These are phyloP conservation scores for Drosophila suboccidentalis DNA, from an alignment of 2,888 invertebrate species.

Conservation along the genomic window DNA sequence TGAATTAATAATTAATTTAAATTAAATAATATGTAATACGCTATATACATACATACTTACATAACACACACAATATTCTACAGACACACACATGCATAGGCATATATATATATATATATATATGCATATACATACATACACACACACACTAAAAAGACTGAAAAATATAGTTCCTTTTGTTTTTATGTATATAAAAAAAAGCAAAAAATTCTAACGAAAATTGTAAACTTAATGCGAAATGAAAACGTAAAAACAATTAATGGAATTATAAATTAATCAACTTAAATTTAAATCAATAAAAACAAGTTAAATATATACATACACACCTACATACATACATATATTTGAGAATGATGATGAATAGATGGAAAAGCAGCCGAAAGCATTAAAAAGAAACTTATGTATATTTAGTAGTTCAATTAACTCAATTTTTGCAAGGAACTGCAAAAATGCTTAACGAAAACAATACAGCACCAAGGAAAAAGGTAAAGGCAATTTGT, in stretches of 20 bases:
- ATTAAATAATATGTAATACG: constrained; percentile 49
- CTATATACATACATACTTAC: constrained; percentile 42
- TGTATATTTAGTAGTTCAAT: constrained; percentile 72
- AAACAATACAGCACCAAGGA: constrained; percentile 4
- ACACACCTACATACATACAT: constrained; percentile 22
- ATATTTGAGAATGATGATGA: constrained; percentile 12
- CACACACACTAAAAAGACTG: constrained; percentile 85
- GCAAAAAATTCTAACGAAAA: constrained; percentile 70
- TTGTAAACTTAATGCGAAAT: constrained; percentile 68
- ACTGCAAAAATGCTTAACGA: constrained; percentile 41
- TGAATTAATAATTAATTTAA: constrained; percentile 44
- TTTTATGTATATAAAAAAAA: constrained; percentile 85
- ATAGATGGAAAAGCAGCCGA: constrained; percentile 36
- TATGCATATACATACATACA: constrained; percentile 5
- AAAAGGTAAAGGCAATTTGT: constrained; percentile 1
- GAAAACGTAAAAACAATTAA: constrained; percentile 81
- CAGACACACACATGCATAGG: constrained; percentile 54
- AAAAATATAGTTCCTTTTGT: constrained; percentile 86
- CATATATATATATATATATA: constrained; percentile 27
- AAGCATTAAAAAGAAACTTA: constrained; percentile 59
- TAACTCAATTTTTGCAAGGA: constrained; percentile 69
- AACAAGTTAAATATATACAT: constrained; percentile 20
- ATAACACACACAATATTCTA: constrained; percentile 73
- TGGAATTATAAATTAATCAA: constrained; percentile 80
- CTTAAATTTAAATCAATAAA: constrained; percentile 63